A percentile compares a stretch with the other conserved stretches of the same genome.
Evolutionary conservation across 2,888 invertebrate genomes (phyloP).

Genomic region (Strigamia maritima): DNA sequence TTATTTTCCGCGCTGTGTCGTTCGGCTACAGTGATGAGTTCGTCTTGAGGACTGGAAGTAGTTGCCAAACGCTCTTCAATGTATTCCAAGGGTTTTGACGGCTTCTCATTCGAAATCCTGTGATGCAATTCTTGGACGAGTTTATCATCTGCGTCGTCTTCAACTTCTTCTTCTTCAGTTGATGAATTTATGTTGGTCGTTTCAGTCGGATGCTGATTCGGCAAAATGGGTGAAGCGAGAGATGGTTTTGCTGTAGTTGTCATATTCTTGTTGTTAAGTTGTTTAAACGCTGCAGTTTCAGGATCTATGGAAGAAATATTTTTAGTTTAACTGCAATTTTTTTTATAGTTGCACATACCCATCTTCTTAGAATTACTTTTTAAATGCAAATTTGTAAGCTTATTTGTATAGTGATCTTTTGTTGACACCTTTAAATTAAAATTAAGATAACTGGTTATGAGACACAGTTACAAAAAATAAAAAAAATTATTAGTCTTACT

Average conservation of each 20-base stretch:
- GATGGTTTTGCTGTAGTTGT: constrained; percentile 19
- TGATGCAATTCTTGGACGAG: background rate
- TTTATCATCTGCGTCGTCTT: background rate
- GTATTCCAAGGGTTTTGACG: background rate
- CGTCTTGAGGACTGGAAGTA: background rate
- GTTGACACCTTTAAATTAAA: background rate
- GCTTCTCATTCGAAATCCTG: background rate
- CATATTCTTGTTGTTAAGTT: background rate
- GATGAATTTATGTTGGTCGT: background rate
- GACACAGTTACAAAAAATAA: background rate
- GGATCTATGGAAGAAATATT: background rate
- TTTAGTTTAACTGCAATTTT: background rate
- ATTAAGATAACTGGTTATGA: too few species aligned
- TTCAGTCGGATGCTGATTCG: background rate
- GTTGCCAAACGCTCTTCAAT: background rate
- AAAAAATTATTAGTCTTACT: background rate
- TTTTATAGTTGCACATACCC: background rate
- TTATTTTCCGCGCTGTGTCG: background rate
- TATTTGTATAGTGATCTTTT: background rate
- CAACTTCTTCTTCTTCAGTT: background rate
- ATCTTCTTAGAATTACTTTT: constrained; percentile 5
- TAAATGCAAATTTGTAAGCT: background rate
- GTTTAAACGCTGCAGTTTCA: background rate
- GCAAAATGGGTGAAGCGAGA: background rate
- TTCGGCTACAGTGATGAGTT: background rate